Percentiles rank a stretch among this genome's conserved stretches.
Conservation (phyloP, 2,888 invertebrate species). For the Nephrotoma appendiculata region DNA sequence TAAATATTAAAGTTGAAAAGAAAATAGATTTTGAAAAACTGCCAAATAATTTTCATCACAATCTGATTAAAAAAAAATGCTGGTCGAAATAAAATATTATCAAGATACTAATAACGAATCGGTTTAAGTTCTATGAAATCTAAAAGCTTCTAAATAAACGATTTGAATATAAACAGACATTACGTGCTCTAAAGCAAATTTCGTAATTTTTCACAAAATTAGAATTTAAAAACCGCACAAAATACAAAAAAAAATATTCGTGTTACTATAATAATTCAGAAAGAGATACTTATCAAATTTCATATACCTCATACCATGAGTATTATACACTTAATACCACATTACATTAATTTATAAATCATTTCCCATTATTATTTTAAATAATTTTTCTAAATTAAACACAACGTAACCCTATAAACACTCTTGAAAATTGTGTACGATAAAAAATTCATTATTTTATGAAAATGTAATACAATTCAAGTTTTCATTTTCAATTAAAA, state of each 20-base stretch:
- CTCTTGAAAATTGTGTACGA: neutral
- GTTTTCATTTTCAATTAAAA: neutral
- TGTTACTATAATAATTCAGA: neutral
- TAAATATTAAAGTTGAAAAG: too few relatives aligned
- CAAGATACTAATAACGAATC: too few relatives aligned
- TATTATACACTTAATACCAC: neutral
- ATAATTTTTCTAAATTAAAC: neutral
- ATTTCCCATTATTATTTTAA: neutral
- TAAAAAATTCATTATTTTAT: neutral
- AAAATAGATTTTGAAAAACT: too few relatives aligned
- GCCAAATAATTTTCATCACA: too few relatives aligned
- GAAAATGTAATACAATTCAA: neutral
- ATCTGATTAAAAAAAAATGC: too few relatives aligned
- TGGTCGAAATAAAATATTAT: too few relatives aligned
- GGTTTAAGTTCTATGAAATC: too few relatives aligned
- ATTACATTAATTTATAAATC: neutral
- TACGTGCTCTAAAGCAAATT: neutral
- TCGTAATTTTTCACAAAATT: neutral
- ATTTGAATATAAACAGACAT: neutral
- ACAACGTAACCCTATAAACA: neutral
- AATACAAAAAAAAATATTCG: neutral
- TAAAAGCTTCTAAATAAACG: too few relatives aligned
- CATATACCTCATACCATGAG: neutral
- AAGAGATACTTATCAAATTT: neutral
- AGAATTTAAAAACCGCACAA: neutral